A percentile compares a stretch with the other conserved stretches of the same genome.
Conservation (phyloP, 2,888 invertebrate species). For the Nomada lathburiana region DNA sequence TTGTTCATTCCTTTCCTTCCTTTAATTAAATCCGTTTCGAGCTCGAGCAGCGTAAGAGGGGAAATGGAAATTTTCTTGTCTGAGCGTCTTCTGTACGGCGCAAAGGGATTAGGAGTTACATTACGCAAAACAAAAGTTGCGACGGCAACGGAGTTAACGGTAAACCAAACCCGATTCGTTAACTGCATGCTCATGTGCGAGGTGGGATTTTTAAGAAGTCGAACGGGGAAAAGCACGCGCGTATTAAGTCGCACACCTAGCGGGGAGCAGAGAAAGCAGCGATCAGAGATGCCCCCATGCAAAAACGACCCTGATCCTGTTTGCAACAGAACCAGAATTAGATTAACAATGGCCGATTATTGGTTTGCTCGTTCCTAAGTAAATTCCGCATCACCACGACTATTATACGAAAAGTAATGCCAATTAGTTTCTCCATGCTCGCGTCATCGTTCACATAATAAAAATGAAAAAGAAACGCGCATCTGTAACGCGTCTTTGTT, state of each 20-base stretch:
- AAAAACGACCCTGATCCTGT: slow-evolving; percentile 37
- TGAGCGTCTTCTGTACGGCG: not conserved
- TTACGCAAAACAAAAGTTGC: slow-evolving; percentile 28
- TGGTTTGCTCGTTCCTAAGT: not conserved
- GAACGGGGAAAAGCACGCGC: slow-evolving; percentile 49
- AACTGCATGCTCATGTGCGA: slow-evolving; percentile 48
- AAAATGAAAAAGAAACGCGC: no score
- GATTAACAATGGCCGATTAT: slow-evolving; percentile 5
- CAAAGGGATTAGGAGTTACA: slow-evolving; percentile 1
- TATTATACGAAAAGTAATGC: not conserved
- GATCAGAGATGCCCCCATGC: slow-evolving; percentile 33
- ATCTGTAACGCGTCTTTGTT: no score
- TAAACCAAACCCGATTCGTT: slow-evolving; percentile 45
- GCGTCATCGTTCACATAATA: no score
- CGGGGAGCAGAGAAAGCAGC: slow-evolving; percentile 53
- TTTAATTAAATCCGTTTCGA: no score
- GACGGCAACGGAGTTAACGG: slow-evolving; percentile 40
- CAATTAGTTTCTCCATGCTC: not conserved
- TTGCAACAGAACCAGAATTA: slow-evolving; percentile 30
- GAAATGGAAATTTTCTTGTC: no score
- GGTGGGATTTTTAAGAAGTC: slow-evolving; percentile 56
- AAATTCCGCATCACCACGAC: not conserved
- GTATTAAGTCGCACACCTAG: slow-evolving; percentile 41
- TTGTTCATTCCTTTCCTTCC: no score
- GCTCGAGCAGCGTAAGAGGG: no score